phyloP scores from a whole-genome alignment of 92 coral and sea anemone genomes.

The Porites lobata region DNA sequence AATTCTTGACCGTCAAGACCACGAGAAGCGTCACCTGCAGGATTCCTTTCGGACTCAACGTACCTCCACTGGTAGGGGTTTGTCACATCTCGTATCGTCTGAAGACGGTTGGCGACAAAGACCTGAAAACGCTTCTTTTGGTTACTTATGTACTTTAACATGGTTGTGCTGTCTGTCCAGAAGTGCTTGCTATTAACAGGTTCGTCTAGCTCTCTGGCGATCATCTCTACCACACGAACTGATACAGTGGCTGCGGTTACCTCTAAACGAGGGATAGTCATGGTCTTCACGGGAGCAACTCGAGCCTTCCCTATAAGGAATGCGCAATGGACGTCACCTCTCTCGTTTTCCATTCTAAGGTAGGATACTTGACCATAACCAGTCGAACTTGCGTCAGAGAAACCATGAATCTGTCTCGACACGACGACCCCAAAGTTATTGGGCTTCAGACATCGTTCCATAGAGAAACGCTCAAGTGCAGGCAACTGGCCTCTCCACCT shows the following conservation, averaged over 20 bases:
- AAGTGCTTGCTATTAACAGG: constrained; percentile 23
- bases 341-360: constrained; percentile 4
- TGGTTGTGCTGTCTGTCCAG: constrained; percentile 58
- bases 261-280: constrained; percentile 56
- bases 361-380: constrained; percentile 33
- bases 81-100: background rate
- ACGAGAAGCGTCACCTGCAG: too few relatives aligned
- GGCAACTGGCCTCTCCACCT: constrained; percentile 39
- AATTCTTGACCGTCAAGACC: too few relatives aligned
- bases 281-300: constrained; percentile 37
- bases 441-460: constrained; percentile 51
- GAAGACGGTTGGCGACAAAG: constrained; percentile 51
- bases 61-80: background rate
- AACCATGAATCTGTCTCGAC: constrained; percentile 43
- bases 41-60: too few relatives aligned
- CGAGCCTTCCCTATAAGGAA: constrained; percentile 17
- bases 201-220: constrained; percentile 38
- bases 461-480: background rate
- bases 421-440: constrained; percentile 6
- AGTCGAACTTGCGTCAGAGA: constrained; percentile 47
- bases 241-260: constrained; percentile 69
- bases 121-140: too few relatives aligned
- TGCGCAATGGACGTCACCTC: constrained; percentile 44
- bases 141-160: constrained; percentile 66
- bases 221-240: constrained; percentile 49